Evolutionary conservation across 2,888 invertebrate genomes (phyloP), one percentile per base, ranked within the genome.

Genomic region (Cerceris ruficornis): DNA sequence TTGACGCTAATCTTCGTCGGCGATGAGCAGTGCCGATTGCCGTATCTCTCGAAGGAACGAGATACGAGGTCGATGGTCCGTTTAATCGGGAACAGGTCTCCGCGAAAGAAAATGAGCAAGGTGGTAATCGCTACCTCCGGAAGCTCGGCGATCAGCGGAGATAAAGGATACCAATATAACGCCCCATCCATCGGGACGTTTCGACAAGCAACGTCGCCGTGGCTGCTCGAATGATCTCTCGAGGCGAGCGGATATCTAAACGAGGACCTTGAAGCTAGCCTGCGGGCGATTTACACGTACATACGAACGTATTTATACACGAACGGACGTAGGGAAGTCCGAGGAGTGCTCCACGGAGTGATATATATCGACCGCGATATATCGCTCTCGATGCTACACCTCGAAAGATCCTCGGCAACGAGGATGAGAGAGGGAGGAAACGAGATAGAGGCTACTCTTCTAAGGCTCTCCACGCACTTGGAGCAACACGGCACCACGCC

Each of bases 361-460:
- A 88, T 88, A 88, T 87, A 88, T 86, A 88, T 87, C 88, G 86
- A 76, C 65, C 82, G 86, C 86, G 86, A 87, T 88, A 87, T 87
- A 88, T 88, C 88, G 87, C 83, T 77, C 79, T 78, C 70, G 77
- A 84, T 86, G 83, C 80, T 86, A 83, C 79, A 83, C 80, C 83
- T 86, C 83, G 87, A 87, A 5, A 11, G 6, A 7, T 50, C 17
- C 11, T 7, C 7, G 2, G 55, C 57, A 69, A 59, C 55, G 58
- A 65, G 52, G 28, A 28, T 28, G 28, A 28, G 28, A 28, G 28
- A 1, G 4, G 28, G 28, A 28, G n/a, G n/a, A 28, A 28, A 28
- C 1, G 28, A 28, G 28, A 28, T 28, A 64, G 52, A 64, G 60
- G 69, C 65, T 54, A 65, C 75, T 79, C 68, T 49, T 68, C 49